A percentile compares a stretch with the other conserved stretches of the same genome.
Conservation (phyloP, 2,797 vertebrate genomes). For the Monodelphis domestica region DNA sequence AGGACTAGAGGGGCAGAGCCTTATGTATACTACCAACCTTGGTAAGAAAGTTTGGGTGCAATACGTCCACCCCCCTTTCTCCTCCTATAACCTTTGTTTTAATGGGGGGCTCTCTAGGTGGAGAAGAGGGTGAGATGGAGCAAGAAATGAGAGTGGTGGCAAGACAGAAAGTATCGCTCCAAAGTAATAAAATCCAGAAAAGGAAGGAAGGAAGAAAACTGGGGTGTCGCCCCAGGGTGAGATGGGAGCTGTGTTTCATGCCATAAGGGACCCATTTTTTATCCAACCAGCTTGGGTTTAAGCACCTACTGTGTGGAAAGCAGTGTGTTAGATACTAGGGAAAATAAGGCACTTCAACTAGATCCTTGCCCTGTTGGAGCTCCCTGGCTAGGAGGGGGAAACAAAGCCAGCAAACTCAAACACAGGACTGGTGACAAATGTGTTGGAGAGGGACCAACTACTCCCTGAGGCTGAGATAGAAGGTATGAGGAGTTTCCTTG, state of each 20-base stretch:
- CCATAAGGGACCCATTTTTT: background rate
- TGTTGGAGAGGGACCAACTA: no score
- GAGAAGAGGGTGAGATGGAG: background rate
- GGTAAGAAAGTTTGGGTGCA: background rate
- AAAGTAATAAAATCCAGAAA: background rate
- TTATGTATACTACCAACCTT: background rate
- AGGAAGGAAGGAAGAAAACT: background rate
- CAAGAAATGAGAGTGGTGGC: background rate
- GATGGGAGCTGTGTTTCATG: background rate
- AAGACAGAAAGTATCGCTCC: background rate
- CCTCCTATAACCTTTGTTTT: background rate
- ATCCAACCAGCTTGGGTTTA: no score
- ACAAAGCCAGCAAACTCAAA: background rate
- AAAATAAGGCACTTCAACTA: background rate
- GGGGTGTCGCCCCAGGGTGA: background rate
- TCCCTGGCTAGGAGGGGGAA: background rate
- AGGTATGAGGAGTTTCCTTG: background rate
- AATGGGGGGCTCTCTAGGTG: background rate
- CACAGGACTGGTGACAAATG: background rate
- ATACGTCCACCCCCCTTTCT: background rate
- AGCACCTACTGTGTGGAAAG: background rate
- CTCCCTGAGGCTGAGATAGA: no score
- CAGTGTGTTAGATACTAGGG: background rate
- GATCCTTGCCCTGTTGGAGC: background rate
- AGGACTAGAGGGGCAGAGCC: background rate